A percentile compares a stretch with the other conserved stretches of the same genome.
Conservation (phyloP, 2,113 vertebrate genomes). For the Erythrocercus mccallii region DNA sequence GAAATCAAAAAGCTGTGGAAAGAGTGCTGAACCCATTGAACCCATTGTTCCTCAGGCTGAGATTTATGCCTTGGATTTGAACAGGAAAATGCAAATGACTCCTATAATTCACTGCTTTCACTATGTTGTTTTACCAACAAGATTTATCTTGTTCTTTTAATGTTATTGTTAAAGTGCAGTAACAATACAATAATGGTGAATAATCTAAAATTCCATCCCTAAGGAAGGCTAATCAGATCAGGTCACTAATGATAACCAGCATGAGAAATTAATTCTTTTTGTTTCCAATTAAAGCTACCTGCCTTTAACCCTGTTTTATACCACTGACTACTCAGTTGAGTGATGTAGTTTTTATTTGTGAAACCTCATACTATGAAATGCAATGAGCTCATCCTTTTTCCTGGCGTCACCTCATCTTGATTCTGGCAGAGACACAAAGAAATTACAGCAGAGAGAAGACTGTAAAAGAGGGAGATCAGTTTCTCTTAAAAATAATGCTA, state of each 20-base stretch:
- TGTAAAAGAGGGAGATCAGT: constrained; percentile 61
- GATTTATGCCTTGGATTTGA: neutral
- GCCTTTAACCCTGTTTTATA: neutral
- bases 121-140: neutral
- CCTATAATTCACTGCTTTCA: neutral
- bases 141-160: neutral
- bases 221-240: neutral
- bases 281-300: neutral
- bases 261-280: neutral
- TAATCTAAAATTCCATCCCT: constrained; percentile 35
- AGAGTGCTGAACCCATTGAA: neutral
- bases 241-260: neutral
- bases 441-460: constrained; percentile 58
- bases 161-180: neutral
- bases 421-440: constrained; percentile 43
- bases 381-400: constrained; percentile 66
- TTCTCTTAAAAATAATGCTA: constrained; percentile 67
- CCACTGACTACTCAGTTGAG: neutral
- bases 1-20: constrained; percentile 24
- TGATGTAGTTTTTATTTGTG: constrained; percentile 41
- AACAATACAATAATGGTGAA: constrained; percentile 33
- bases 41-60: neutral
- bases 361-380: neutral
- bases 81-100: neutral
- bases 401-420: constrained; percentile 45